Conservation (phyloP, 2,113 vertebrate species). For the Meles meles region DNA sequence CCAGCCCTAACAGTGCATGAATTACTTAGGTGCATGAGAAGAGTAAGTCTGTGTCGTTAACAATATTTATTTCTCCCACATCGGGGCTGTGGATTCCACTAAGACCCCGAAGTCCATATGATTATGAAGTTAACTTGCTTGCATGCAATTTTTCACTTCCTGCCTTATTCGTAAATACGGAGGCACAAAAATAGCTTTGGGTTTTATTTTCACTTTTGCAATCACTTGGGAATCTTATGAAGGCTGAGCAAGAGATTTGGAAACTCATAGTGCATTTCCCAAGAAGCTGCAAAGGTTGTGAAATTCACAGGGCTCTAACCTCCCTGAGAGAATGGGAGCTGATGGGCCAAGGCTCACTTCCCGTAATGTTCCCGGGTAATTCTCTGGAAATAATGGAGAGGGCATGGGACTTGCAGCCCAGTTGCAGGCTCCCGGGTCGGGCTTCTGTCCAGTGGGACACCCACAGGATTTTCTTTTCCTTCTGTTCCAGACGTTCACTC, state of each 20-base stretch:
- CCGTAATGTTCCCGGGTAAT: background rate
- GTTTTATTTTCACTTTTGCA: slow-evolving; percentile 65
- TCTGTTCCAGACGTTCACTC: background rate
- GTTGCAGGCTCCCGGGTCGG: background rate
- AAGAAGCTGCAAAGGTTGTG: slow-evolving; percentile 40
- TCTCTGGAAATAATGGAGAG: slow-evolving; percentile 27
- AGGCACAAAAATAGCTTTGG: background rate
- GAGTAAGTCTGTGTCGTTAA: background rate
- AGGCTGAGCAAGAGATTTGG: slow-evolving; percentile 31
- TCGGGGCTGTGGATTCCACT: background rate
- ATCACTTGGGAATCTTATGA: slow-evolving; percentile 28
- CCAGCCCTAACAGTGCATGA: background rate
- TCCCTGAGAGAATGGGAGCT: background rate
- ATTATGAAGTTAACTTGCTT: background rate
- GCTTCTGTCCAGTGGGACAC: background rate
- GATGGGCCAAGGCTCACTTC: slow-evolving; percentile 16
- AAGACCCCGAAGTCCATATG: background rate
- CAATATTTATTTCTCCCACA: background rate
- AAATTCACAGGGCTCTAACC: slow-evolving; percentile 8
- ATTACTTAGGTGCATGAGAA: background rate
- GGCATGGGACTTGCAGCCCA: background rate
- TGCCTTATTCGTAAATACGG: background rate
- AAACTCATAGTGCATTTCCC: slow-evolving; percentile 39
- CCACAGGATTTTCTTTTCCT: background rate
- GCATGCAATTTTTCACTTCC: background rate